Base-by-base conservation (phyloP, 2,888 invertebrate species). In the Buathra laborator region DNA sequence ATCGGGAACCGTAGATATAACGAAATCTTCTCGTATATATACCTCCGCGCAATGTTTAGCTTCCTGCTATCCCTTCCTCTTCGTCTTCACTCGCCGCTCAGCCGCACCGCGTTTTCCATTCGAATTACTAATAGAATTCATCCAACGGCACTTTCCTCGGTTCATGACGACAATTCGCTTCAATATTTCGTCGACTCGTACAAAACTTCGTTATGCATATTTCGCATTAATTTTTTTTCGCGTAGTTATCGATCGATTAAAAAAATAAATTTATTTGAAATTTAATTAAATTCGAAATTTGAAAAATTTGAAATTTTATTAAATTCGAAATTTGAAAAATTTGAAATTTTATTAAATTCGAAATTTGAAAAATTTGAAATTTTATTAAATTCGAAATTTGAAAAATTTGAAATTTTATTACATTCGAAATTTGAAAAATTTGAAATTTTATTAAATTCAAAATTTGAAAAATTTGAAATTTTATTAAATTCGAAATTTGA, bases 1-100 rank as follows among this genome's bases (percentile, higher is more conserved):
- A 59, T n/a, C 62, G 44, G 72, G 46, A 44, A 62, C 46, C 46
- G 24, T 74, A 43, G n/a, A 14, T 29, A 46, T 46, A 29, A 48
- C 44, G 44, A 62, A 72, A 72, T 72, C 6, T 37, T 72, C 6
- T 37, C 37, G 37, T 9, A 9, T 37, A 9, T 37, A 7, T 37
- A 24, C 24, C 24, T 37, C 9, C 2, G 37, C 37, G 37, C 37
- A 37, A 37, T 9, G 5, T 37, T 37, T 37, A 37, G 6, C 19
- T 19, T 9, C 24, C 16, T 5, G 16, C 12, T 19, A 19, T 9
- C 24, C 24, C 56, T 19, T 56, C 12, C 46, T 48, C 9, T 3
- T 48, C 56, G 9, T 9, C 6, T 37, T 7, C 37, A 7, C 9
- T 37, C 37, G 37, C 6, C 37, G 37, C 37, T 37, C 37, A 9